Evolutionary conservation across 2,113 vertebrate genomes (phyloP).

Genomic region (Ancistrus triradiatus): DNA sequence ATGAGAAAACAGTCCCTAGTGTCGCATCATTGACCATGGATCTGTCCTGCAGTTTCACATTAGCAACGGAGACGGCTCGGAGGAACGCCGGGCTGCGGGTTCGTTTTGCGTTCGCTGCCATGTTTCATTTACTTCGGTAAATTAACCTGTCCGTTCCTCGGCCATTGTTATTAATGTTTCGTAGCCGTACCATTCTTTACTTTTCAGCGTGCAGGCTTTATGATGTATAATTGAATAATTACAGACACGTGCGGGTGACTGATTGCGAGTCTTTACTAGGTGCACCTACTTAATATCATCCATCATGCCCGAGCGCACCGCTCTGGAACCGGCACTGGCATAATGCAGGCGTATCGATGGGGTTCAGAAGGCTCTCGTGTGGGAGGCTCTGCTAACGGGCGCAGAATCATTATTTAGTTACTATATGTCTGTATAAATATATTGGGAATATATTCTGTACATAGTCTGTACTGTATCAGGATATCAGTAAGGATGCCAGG

Average conservation of each 20-base stretch:
- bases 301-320: not conserved
- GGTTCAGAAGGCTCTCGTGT: too few relatives aligned
- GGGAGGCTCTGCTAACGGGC: too few relatives aligned
- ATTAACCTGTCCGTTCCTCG: not conserved
- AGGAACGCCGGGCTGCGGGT: not conserved
- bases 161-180: not conserved
- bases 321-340: too few relatives aligned
- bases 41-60: slow-evolving; percentile 37
- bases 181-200: not conserved
- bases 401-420: too few relatives aligned
- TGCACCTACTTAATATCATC: not conserved
- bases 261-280: not conserved
- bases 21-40: slow-evolving; percentile 35
- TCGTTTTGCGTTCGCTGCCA: not conserved
- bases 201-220: not conserved
- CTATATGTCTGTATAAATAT: too few relatives aligned
- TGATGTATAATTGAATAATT: slow-evolving; percentile 7
- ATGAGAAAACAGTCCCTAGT: too few relatives aligned
- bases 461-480: too few relatives aligned
- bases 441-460: too few relatives aligned
- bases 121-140: not conserved
- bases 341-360: too few relatives aligned
- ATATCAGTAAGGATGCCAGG: too few relatives aligned
- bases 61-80: slow-evolving; percentile 44
- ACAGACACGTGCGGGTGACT: not conserved